Evolutionary conservation across 1,140 invertebrate species (phyloP).

Genomic region (Tribolium madens): DNA sequence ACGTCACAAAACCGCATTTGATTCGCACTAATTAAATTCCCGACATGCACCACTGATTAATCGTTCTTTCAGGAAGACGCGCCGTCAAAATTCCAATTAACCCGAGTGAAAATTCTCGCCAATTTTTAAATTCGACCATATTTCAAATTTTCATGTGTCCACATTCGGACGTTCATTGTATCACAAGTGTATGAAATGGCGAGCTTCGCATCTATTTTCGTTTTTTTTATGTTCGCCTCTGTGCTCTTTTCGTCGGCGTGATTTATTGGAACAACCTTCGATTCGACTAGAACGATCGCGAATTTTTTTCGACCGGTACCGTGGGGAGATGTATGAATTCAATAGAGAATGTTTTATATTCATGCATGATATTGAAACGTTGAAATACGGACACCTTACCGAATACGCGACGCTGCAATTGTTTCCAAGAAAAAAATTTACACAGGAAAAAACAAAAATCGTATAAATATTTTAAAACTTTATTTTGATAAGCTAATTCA

Average conservation of each 20-base stretch:
- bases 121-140: neutral
- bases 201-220: neutral
- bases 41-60: neutral
- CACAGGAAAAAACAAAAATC: neutral
- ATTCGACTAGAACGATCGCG: conserved; percentile 26
- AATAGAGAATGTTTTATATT: conserved; percentile 39
- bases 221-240: conserved; percentile 12
- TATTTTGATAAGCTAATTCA: no score
- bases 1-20: neutral
- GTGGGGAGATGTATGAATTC: conserved; percentile 38
- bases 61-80: neutral
- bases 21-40: conserved; percentile 20
- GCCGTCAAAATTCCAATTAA: conserved; percentile 23
- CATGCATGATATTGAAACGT: conserved; percentile 29
- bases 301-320: conserved; percentile 8
- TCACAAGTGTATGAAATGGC: conserved; percentile 23
- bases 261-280: conserved; percentile 15
- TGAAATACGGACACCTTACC: conserved; percentile 36
- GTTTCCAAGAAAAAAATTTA: neutral
- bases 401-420: conserved; percentile 7
- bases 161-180: conserved; percentile 26
- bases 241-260: conserved; percentile 7
- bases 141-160: conserved; percentile 36
- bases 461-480: no score
- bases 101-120: neutral